Percentiles rank a stretch among this genome's conserved stretches.
phyloP scores from a whole-genome alignment of 2,888 invertebrate species.

The Heliconius hortense region DNA sequence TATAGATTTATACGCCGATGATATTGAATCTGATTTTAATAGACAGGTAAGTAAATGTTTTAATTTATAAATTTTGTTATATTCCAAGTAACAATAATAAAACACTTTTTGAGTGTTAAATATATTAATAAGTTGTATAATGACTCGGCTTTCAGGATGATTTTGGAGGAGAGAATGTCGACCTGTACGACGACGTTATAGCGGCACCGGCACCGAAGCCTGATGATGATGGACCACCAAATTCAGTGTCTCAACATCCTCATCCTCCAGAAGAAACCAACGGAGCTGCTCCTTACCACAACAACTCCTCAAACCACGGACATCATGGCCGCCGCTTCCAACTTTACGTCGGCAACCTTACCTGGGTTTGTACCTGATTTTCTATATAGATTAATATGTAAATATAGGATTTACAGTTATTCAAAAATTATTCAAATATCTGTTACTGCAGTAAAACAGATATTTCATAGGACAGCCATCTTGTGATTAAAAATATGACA shows the following conservation, averaged over 20 bases:
- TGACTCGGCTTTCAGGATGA: conserved; percentile 84
- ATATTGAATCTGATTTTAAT: conserved; percentile 96
- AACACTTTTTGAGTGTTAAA: conserved; percentile 2
- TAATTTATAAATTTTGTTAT: conserved; percentile 47
- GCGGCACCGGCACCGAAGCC: conserved; percentile 87
- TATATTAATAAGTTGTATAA: conserved; percentile 10
- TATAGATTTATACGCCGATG: conserved; percentile 98
- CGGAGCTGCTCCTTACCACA: conserved; percentile 85
- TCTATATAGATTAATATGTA: conserved; percentile 69
- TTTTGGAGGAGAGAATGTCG: conserved; percentile 93
- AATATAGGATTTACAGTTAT: conserved; percentile 55
- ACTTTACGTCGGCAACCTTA: conserved; percentile 98
- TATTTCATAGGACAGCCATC: conserved; percentile 43
- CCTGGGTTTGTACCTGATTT: conserved; percentile 91
- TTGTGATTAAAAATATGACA: conserved; percentile 40
- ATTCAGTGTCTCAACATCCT: conserved; percentile 78
- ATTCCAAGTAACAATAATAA: conserved; percentile 6
- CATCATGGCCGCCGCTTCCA: conserved; percentile 92
- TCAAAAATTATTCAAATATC: conserved; percentile 49
- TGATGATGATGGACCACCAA: conserved; percentile 82
- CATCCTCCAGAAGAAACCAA: conserved; percentile 86
- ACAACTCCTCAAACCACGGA: conserved; percentile 87
- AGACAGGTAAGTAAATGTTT: conserved; percentile 62
- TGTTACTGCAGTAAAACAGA: conserved; percentile 49
- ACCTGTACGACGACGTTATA: conserved; percentile 97